phyloP scores from a whole-genome alignment of 2,113 vertebrate species.

The Murina feae region DNA sequence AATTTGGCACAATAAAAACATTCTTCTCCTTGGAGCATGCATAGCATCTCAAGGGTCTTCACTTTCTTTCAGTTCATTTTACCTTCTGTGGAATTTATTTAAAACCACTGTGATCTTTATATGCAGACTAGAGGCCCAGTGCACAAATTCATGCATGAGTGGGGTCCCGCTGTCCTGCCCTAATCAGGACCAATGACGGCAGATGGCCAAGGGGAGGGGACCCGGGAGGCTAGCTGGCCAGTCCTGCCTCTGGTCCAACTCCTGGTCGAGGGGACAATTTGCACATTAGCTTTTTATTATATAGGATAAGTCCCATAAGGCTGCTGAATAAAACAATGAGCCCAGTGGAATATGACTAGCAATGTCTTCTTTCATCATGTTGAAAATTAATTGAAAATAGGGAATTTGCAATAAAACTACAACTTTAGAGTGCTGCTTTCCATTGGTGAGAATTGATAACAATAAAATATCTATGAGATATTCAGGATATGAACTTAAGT shows the following conservation, averaged over 20 bases:
- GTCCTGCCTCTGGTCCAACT: too few relatives aligned
- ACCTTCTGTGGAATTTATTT: constrained; percentile 33
- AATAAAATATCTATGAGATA: neutral
- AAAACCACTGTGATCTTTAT: neutral
- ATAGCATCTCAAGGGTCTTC: neutral
- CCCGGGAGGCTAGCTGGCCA: too few relatives aligned
- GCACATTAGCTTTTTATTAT: too few relatives aligned
- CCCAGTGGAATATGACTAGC: constrained; percentile 1
- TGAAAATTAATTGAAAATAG: constrained; percentile 30
- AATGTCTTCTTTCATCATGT: neutral
- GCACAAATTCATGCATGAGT: too few relatives aligned
- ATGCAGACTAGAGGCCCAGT: neutral
- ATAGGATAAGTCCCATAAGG: neutral
- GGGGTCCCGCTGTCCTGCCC: too few relatives aligned
- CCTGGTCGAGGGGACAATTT: too few relatives aligned
- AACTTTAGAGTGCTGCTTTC: neutral
- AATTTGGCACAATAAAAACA: neutral
- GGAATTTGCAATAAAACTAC: neutral
- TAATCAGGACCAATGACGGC: too few relatives aligned
- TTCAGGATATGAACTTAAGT: neutral
- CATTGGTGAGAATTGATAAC: neutral
- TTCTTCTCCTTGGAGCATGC: neutral
- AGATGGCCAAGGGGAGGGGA: too few relatives aligned
- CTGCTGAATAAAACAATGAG: constrained; percentile 5
- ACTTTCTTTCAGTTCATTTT: neutral